Conservation (phyloP, 2,888 invertebrate species). For the Melieria picta region DNA sequence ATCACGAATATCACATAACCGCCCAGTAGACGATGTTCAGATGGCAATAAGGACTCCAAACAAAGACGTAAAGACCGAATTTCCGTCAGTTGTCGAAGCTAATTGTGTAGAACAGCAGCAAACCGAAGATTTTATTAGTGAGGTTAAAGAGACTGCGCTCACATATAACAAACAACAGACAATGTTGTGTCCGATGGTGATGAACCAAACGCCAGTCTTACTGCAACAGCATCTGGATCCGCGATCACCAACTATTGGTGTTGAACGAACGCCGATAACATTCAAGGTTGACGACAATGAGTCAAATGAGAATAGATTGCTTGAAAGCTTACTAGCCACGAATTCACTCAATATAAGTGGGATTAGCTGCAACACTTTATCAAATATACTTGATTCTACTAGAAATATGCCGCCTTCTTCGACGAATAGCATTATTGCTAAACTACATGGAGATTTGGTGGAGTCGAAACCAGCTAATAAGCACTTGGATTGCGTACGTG, state of each 20-base stretch:
- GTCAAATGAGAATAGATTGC: slow-evolving; percentile 56
- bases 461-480: slow-evolving; percentile 43
- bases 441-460: too few species aligned
- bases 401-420: background rate
- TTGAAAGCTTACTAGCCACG: slow-evolving; percentile 58
- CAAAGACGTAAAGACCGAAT: too few species aligned
- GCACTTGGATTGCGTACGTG: slow-evolving; percentile 57
- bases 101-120: background rate
- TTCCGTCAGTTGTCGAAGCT: too few species aligned
- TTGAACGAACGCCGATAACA: slow-evolving; percentile 62
- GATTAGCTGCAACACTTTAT: slow-evolving; percentile 37
- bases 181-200: slow-evolving; percentile 44
- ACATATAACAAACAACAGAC: slow-evolving; percentile 51
- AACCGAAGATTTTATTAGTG: slow-evolving; percentile 15
- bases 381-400: too few species aligned
- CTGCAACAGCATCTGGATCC: slow-evolving; percentile 53
- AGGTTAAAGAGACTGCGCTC: background rate
- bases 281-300: slow-evolving; percentile 57
- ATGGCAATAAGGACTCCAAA: background rate
- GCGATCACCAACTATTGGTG: slow-evolving; percentile 60
- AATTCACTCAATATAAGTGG: slow-evolving; percentile 56
- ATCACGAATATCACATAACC: slow-evolving; percentile 40
- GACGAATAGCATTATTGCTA: too few species aligned
- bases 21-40: background rate
- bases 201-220: slow-evolving; percentile 42